These are phyloP conservation scores for Miichthys miiuy DNA, from an alignment of 2,797 vertebrate genomes.

Conservation along the genomic window DNA sequence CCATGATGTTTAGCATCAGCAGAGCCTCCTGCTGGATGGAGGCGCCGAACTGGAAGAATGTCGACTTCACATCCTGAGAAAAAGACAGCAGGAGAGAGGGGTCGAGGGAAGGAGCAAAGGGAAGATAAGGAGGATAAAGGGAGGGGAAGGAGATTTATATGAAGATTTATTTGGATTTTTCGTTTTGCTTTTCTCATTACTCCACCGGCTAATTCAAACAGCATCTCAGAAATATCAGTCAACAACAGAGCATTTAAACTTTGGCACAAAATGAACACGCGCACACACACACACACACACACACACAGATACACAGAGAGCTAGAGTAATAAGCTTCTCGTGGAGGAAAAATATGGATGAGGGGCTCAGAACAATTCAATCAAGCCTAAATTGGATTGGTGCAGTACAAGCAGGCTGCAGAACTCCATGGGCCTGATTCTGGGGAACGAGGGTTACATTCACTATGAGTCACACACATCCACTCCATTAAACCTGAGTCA, in stretches of 20 bases:
- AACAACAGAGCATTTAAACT: conserved; percentile 49
- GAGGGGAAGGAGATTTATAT: conserved; percentile 21
- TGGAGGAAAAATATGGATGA: conserved; percentile 73
- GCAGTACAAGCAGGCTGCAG: conserved; percentile 58
- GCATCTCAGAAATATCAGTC: conserved; percentile 49
- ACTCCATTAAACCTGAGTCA: conserved; percentile 78
- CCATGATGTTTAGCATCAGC: conserved; percentile 98
- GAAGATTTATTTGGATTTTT: conserved; percentile 35
- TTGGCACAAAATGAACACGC: conserved; percentile 34
- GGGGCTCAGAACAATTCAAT: conserved; percentile 76
- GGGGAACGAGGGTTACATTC: conserved; percentile 52
- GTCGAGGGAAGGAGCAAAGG: neutral
- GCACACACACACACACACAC: conserved; percentile 4
- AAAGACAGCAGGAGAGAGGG: conserved; percentile 24
- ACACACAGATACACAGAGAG: conserved; percentile 28
- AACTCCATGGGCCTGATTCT: conserved; percentile 61
- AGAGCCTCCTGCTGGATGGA: conserved; percentile 98
- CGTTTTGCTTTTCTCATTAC: conserved; percentile 21
- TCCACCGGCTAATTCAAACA: conserved; percentile 25
- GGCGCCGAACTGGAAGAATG: conserved; percentile 98
- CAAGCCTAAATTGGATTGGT: conserved; percentile 80
- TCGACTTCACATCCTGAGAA: conserved; percentile 94
- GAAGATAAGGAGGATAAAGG: neutral
- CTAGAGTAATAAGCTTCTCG: conserved; percentile 58
- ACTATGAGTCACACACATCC: conserved; percentile 59